Evolutionary conservation across 37 sponge, comb jelly and placozoan genomes (phyloP).

Genomic region (Spongia lamella): DNA sequence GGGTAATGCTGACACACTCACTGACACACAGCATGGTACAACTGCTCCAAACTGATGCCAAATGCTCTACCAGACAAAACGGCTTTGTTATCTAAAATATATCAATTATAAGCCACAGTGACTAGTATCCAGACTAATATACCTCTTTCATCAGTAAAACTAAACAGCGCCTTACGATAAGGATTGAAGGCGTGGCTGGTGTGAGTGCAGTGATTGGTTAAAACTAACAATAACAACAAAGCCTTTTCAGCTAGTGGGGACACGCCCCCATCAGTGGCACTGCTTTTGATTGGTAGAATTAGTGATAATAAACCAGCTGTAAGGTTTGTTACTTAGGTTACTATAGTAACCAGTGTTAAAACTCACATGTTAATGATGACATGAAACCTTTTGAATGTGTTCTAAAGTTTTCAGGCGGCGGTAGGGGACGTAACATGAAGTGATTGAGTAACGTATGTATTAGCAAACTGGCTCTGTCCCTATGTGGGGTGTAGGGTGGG

Average conservation of each 20-base stretch:
- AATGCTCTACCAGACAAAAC: constrained; percentile 17
- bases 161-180: constrained; percentile 47
- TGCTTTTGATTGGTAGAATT: constrained; percentile 21
- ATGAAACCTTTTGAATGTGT: constrained; percentile 48
- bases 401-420: constrained; percentile 65
- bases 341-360: not conserved
- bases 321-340: not conserved
- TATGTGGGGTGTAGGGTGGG: not conserved
- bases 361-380: constrained; percentile 65
- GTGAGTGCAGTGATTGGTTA: constrained; percentile 48
- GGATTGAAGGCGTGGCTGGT: constrained; percentile 54
- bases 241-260: constrained; percentile 74
- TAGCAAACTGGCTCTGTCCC: constrained; percentile 32
- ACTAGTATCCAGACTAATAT: not conserved
- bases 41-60: constrained; percentile 59
- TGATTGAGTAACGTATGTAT: constrained; percentile 53
- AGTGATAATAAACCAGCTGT: constrained; percentile 82
- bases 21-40: constrained; percentile 77
- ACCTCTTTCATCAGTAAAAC: constrained; percentile 58
- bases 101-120: constrained; percentile 7
- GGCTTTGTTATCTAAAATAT: constrained; percentile 19
- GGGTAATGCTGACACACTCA: constrained; percentile 35
- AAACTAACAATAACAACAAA: constrained; percentile 68
- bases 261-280: not conserved
- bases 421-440: constrained; percentile 43